These are phyloP conservation scores for Pseudonaja textilis DNA, from an alignment of 2,113 vertebrate genomes.

Conservation along the genomic window DNA sequence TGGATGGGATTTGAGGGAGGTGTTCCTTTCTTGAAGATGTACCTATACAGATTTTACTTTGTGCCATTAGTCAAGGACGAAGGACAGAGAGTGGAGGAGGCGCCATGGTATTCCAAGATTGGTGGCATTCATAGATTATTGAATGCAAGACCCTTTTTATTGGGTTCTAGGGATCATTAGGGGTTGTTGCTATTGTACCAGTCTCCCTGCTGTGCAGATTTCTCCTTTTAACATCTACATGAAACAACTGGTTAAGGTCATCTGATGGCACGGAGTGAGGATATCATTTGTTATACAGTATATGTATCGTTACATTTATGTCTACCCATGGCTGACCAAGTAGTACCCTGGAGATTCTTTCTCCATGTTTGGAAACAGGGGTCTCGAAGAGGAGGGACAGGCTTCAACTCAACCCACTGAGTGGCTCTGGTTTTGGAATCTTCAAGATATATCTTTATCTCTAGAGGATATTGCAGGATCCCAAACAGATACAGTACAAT, in stretches of 20 bases:
- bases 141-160: not conserved
- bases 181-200: not conserved
- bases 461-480: not conserved
- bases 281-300: not conserved
- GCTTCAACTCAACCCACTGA: not conserved
- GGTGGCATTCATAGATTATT: not conserved
- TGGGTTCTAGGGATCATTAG: not conserved
- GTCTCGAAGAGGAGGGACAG: not conserved
- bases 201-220: not conserved
- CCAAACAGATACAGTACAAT: not conserved
- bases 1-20: not conserved
- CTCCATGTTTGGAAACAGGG: not conserved
- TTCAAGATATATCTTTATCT: not conserved
- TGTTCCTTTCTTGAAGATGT: not conserved
- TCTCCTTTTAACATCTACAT: not conserved
- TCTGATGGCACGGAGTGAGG: not conserved
- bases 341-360: not conserved
- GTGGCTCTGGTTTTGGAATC: not conserved
- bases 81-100: not conserved
- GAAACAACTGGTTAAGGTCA: not conserved
- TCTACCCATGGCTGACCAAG: not conserved
- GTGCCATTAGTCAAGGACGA: not conserved
- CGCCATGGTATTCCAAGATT: not conserved
- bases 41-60: not conserved
- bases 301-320: not conserved